These are phyloP conservation scores for Thereva nobilitata DNA, from an alignment of 2,888 invertebrate species.

Conservation along the genomic window DNA sequence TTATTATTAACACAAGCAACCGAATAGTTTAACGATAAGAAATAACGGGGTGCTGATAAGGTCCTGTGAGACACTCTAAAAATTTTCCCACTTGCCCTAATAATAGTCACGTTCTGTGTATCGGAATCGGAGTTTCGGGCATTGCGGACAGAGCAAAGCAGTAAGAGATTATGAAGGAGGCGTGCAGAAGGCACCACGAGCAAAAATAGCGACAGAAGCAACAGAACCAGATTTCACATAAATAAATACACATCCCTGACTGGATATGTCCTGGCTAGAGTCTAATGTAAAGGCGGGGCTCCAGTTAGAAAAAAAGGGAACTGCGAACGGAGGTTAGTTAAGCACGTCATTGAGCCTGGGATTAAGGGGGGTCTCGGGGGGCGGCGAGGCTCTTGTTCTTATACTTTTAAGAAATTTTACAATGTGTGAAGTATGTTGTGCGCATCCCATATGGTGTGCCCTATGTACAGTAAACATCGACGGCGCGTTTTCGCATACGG, in stretches of 20 bases:
- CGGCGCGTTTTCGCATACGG: constrained; percentile 27
- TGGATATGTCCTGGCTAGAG: constrained; percentile 38
- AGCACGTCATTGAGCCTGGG: constrained; percentile 2
- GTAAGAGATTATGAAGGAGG: too few species aligned
- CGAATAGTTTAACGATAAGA: too few species aligned
- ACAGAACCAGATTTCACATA: constrained; percentile 30
- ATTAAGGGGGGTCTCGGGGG: too few species aligned
- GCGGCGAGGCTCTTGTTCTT: too few species aligned
- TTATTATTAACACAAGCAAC: too few species aligned
- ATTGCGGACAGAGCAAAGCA: too few species aligned
- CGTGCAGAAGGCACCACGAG: neutral
- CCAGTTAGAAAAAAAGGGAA: constrained; percentile 26
- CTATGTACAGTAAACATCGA: constrained; percentile 6
- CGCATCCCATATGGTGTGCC: constrained; percentile 16
- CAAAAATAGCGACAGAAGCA: constrained; percentile 20
- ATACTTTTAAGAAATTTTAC: constrained; percentile 5
- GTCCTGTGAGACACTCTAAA: too few species aligned
- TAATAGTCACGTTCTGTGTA: too few species aligned
- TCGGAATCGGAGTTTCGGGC: too few species aligned
- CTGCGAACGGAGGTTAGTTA: neutral
- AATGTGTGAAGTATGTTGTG: constrained; percentile 27
- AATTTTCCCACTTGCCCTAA: too few species aligned
- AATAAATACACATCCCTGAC: constrained; percentile 42
- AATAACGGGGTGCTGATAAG: too few species aligned
- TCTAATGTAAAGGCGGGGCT: constrained; percentile 41